These are phyloP conservation scores for Leucoraja ocellata DNA, from an alignment of 2,797 vertebrate genomes.

Conservation along the genomic window DNA sequence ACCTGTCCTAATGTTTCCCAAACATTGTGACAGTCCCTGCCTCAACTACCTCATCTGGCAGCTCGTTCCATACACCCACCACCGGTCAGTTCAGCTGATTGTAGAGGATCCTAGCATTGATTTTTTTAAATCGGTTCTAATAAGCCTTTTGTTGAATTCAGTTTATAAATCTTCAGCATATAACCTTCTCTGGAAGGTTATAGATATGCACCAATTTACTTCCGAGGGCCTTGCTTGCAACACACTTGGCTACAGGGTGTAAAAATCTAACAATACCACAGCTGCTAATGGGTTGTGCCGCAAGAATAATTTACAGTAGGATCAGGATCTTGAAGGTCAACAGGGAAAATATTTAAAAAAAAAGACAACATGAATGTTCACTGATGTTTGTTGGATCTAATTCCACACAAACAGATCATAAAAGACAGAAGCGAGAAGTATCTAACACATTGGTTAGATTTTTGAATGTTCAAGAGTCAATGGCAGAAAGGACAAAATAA, in stretches of 20 bases:
- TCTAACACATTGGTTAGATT: background rate
- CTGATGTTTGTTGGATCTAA: background rate
- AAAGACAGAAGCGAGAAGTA: background rate
- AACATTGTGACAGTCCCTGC: no score
- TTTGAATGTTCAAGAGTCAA: background rate
- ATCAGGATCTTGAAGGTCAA: background rate
- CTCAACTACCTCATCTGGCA: no score
- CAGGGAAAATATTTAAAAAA: background rate
- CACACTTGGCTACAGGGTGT: background rate
- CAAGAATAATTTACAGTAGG: background rate
- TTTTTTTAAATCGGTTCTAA: background rate
- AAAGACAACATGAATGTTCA: background rate
- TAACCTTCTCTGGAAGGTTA: background rate
- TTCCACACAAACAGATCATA: background rate
- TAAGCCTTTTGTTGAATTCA: background rate
- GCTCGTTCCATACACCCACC: no score
- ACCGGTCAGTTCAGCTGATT: no score
- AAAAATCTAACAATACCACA: background rate
- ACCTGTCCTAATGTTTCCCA: no score
- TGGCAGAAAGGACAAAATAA: background rate
- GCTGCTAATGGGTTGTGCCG: background rate
- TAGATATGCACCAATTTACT: background rate
- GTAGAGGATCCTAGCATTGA: background rate
- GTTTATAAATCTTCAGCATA: background rate
- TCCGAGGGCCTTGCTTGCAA: background rate